phyloP scores from a whole-genome alignment of 2,113 vertebrate species.

The Burhinus oedicnemus region DNA sequence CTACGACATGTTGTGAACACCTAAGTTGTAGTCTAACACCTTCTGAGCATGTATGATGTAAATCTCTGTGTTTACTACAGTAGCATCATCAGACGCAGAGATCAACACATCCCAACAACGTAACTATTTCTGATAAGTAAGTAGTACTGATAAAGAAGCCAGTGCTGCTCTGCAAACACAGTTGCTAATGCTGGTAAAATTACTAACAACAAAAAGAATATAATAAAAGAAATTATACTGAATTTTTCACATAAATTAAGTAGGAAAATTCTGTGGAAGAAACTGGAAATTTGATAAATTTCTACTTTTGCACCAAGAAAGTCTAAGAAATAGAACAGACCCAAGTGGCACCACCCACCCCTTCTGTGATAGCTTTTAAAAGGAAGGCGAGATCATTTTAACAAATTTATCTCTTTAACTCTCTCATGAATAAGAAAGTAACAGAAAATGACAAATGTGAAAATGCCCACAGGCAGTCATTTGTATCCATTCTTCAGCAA shows the following conservation, averaged over 20 bases:
- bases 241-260: neutral
- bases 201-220: neutral
- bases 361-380: neutral
- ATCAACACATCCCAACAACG: neutral
- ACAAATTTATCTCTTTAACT: neutral
- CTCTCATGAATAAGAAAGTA: neutral
- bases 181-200: neutral
- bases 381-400: neutral
- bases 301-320: neutral
- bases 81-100: neutral
- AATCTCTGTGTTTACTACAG: neutral
- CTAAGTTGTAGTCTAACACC: neutral
- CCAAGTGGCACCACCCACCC: neutral
- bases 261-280: neutral
- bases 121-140: neutral
- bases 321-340: neutral
- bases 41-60: neutral
- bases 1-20: neutral
- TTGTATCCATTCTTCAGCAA: constrained; percentile 47
- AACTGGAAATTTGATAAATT: neutral
- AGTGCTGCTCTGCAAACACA: neutral
- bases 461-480: neutral
- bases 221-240: neutral
- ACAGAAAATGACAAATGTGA: constrained; percentile 17
- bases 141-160: neutral